Evolutionary conservation across 2,797 vertebrate species (phyloP).

Genomic region (Tadarida brasiliensis): DNA sequence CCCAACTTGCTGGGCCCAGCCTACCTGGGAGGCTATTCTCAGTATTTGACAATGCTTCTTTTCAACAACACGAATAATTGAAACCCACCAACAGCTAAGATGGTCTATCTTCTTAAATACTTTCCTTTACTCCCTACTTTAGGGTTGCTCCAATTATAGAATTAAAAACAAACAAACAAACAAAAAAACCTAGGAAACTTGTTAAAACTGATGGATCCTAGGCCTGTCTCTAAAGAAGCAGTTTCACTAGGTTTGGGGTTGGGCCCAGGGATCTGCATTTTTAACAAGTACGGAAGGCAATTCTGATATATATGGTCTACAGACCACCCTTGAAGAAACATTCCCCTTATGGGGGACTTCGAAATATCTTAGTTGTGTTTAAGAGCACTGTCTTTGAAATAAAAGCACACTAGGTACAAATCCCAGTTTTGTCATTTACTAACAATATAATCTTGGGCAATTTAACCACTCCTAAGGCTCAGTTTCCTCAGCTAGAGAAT

Average conservation of each 20-base stretch:
- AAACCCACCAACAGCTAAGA: background rate
- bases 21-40: background rate
- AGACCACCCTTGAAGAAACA: slow-evolving; percentile 1
- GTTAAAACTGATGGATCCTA: background rate
- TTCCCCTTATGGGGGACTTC: background rate
- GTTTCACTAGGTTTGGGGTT: background rate
- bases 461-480: background rate
- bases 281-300: background rate
- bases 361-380: slow-evolving; percentile 1
- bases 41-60: background rate
- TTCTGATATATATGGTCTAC: background rate
- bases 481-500: slow-evolving; percentile 12
- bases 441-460: background rate
- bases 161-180: background rate
- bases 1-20: background rate
- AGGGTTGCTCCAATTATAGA: background rate
- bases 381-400: slow-evolving; percentile 12
- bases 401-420: background rate
- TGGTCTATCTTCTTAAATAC: background rate
- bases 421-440: background rate
- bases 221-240: background rate
- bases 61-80: background rate
- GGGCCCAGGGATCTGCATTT: background rate
- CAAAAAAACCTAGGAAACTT: background rate
- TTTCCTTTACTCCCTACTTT: background rate